Base-by-base conservation (phyloP, 2,113 vertebrate species). In the Barbus barbus region DNA sequence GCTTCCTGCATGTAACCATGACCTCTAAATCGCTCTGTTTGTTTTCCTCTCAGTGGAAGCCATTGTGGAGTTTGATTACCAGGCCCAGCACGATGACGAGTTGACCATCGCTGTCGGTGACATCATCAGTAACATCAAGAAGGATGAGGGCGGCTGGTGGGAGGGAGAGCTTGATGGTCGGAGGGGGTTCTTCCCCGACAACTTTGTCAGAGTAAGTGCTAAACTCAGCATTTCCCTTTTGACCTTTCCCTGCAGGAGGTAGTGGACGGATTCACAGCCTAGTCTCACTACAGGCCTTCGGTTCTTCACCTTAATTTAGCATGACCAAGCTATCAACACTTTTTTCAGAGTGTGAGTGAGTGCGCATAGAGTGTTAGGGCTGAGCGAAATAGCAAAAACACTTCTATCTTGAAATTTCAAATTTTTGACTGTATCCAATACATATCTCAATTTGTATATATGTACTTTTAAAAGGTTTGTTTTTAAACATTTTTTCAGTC, bases 121-220 rank as follows among this genome's bases (percentile, higher is more conserved):
- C 86, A 95, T 99, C 94, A 97, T 99, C 96, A 95, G 95, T 93
- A 97, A 98, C 93, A 97, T 99, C 91, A 97, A 95, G 90, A 97
- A 97, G 88, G 97, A 98, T 89, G 96, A 97, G 88, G 98, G 97
- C 91, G 98, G 98, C 88, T 99, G 98, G 97, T 99, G 98, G 98
- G 97, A 98, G 92, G 98, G 98, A 81, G 97, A 99, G 95, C 94
- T 98, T 93, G 96, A 95, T 69, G 97, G 97, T 93, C 96, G 97
- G 91, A 96, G 97, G 95, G 98, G 98, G 91, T 95, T 99, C 88
- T 99, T 99, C 93, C 98, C 98, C 79, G 98, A 99, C 95, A 99
- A 99, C 96, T 99, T 99, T 91, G 97, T 99, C 93, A 96, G 97
- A 96, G 98, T 99, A 95, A 98, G 97, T 96, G 75, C 33, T 46